These are phyloP conservation scores for Rhingia campestris DNA, from an alignment of 2,888 invertebrate genomes.

Conservation along the genomic window DNA sequence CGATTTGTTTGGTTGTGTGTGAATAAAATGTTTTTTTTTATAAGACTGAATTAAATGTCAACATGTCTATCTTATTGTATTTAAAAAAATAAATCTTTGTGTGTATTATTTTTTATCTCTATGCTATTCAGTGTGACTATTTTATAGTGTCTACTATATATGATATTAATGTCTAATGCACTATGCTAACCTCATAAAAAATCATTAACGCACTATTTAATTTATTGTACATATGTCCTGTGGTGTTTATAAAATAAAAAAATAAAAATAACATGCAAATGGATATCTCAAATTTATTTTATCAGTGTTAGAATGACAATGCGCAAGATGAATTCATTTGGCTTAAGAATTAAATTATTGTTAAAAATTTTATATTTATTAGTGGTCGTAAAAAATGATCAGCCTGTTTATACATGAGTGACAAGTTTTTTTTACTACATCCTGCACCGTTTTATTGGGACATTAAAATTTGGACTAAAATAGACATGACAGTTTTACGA, in stretches of 20 bases:
- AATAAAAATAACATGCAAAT: background rate
- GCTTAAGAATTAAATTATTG: background rate
- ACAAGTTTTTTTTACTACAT: too few species aligned
- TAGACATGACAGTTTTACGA: too few species aligned
- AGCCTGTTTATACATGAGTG: too few species aligned
- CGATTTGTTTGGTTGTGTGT: slow-evolving; percentile 36
- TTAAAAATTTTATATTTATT: slow-evolving; percentile 29
- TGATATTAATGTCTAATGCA: slow-evolving; percentile 14
- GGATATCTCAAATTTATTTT: background rate
- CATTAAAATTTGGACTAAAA: too few species aligned
- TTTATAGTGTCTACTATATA: background rate
- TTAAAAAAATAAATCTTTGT: slow-evolving; percentile 6
- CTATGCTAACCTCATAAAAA: background rate
- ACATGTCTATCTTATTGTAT: background rate
- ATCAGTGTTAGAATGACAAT: slow-evolving; percentile 24
- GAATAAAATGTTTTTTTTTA: slow-evolving; percentile 6
- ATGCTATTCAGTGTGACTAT: slow-evolving; percentile 19
- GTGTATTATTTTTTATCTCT: slow-evolving; percentile 5
- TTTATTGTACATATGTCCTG: slow-evolving; percentile 8
- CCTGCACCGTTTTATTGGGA: too few species aligned
- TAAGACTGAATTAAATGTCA: slow-evolving; percentile 6
- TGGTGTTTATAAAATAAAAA: slow-evolving; percentile 5
- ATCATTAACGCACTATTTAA: background rate
- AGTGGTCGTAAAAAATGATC: slow-evolving; percentile 3
- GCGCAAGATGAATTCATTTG: slow-evolving; percentile 29